These are phyloP conservation scores for Campoplex nolae DNA, from an alignment of 2,888 invertebrate genomes.

Conservation along the genomic window DNA sequence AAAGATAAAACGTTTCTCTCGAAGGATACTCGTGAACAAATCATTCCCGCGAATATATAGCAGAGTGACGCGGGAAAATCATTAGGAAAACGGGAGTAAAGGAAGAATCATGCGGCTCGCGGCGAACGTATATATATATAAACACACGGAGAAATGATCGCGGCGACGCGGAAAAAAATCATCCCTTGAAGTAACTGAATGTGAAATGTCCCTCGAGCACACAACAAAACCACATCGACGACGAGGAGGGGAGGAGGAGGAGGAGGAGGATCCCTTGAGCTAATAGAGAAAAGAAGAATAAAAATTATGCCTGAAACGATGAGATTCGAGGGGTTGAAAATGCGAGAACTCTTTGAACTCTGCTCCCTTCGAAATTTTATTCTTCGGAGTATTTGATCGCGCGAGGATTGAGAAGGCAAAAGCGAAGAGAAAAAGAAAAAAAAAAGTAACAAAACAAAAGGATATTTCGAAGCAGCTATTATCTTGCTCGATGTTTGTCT, in stretches of 20 bases:
- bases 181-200: constrained; percentile 6
- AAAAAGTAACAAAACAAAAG: too few relatives aligned
- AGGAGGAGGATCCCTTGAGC: neutral
- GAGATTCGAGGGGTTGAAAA: neutral
- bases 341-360: neutral
- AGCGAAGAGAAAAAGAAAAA: neutral
- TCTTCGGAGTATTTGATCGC: constrained; percentile 1
- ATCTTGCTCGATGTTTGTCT: neutral
- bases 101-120: neutral
- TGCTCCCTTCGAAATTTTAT: neutral
- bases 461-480: neutral
- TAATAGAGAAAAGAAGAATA: neutral
- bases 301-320: neutral
- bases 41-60: neutral
- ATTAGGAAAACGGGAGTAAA: constrained; percentile 7
- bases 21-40: neutral
- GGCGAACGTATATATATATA: neutral
- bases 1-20: constrained; percentile 1
- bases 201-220: neutral
- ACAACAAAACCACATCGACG: neutral
- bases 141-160: neutral
- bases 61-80: constrained; percentile 25
- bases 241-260: too few relatives aligned
- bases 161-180: constrained; percentile 17
- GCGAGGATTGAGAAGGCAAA: neutral